Evolutionary conservation across 2,113 vertebrate species (phyloP).

Genomic region (Lepus europaeus): DNA sequence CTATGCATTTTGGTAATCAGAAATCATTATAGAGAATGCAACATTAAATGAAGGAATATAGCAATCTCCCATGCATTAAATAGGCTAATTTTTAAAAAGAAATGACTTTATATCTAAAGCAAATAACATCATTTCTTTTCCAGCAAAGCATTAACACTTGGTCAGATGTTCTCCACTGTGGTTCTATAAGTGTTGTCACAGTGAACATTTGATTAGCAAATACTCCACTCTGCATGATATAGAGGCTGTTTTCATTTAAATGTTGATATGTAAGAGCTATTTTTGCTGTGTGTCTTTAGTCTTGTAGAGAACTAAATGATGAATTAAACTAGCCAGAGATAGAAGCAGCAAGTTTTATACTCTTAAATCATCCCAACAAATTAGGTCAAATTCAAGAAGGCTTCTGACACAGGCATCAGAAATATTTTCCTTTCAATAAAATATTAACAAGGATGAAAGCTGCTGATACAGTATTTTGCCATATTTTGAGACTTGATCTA

Average conservation of each 20-base stretch:
- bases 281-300: slow-evolving; percentile 77
- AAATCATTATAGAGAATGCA: slow-evolving; percentile 87
- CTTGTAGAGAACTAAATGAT: slow-evolving; percentile 77
- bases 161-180: slow-evolving; percentile 11
- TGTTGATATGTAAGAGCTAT: slow-evolving; percentile 75
- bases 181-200: slow-evolving; percentile 22
- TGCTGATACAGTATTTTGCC: slow-evolving; percentile 75
- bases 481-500: slow-evolving; percentile 83
- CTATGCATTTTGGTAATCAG: slow-evolving; percentile 89
- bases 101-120: slow-evolving; percentile 79
- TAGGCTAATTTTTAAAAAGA: slow-evolving; percentile 66
- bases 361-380: slow-evolving; percentile 84
- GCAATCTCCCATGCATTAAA: slow-evolving; percentile 83
- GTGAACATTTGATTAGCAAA: slow-evolving; percentile 67
- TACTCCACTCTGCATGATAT: slow-evolving; percentile 11
- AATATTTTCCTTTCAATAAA: slow-evolving; percentile 79
- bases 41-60: slow-evolving; percentile 86
- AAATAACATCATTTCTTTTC: slow-evolving; percentile 78
- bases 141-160: slow-evolving; percentile 45
- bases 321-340: slow-evolving; percentile 83
- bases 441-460: slow-evolving; percentile 78
- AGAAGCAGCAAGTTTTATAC: slow-evolving; percentile 80
- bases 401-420: slow-evolving; percentile 76
- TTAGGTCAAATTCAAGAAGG: slow-evolving; percentile 81
- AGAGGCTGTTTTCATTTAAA: slow-evolving; percentile 73